Evolutionary conservation across 2,888 invertebrate species (phyloP).

Genomic region (Altica lythri): DNA sequence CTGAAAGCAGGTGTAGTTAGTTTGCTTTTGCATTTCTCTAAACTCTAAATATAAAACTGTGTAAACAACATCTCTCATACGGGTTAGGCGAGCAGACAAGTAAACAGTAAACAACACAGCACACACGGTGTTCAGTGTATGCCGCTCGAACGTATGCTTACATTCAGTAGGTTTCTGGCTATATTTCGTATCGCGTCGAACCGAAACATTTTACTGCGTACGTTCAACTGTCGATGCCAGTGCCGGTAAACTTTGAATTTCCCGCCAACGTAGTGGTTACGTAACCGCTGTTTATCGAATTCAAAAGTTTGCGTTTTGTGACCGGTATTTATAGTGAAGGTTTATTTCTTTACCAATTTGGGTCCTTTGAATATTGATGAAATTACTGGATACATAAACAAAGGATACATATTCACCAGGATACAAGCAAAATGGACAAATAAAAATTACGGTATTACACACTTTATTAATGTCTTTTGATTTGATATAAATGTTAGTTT

Average conservation of each 20-base stretch:
- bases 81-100: slow-evolving; percentile 59
- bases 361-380: too few relatives aligned
- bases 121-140: slow-evolving; percentile 50
- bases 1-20: slow-evolving; percentile 57
- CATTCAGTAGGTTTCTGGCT: slow-evolving; percentile 54
- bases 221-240: slow-evolving; percentile 24
- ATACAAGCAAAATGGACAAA: too few relatives aligned
- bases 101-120: slow-evolving; percentile 58
- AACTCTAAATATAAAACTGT: slow-evolving; percentile 59
- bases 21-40: slow-evolving; percentile 60
- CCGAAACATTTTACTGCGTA: slow-evolving; percentile 28
- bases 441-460: too few relatives aligned
- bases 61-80: slow-evolving; percentile 60
- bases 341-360: too few relatives aligned
- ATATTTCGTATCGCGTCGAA: slow-evolving; percentile 48
- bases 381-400: too few relatives aligned
- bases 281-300: slow-evolving; percentile 21
- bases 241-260: slow-evolving; percentile 28
- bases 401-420: too few relatives aligned
- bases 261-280: slow-evolving; percentile 27
- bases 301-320: slow-evolving; percentile 29
- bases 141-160: slow-evolving; percentile 53
- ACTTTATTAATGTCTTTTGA: too few relatives aligned
- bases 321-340: slow-evolving; percentile 4
- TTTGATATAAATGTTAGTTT: too few relatives aligned